Percentiles rank a stretch among this genome's conserved stretches.
Evolutionary conservation across 2,113 vertebrate species (phyloP).

Genomic region (Cricetomys ansorgei): DNA sequence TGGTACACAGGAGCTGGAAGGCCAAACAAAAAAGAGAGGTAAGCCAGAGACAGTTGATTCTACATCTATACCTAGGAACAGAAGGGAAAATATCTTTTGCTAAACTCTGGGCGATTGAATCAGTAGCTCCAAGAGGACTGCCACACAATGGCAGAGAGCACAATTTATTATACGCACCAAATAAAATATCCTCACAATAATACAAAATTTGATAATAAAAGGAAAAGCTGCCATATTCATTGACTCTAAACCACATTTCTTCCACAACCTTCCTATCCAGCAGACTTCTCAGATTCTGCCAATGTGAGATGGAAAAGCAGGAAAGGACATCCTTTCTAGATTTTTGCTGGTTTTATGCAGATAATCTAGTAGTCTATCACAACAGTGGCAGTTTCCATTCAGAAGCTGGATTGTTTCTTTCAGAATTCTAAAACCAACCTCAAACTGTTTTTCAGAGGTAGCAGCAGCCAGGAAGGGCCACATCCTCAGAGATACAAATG

Average conservation of each 20-base stretch:
- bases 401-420: background rate
- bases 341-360: background rate
- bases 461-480: background rate
- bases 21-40: background rate
- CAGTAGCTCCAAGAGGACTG: background rate
- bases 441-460: background rate
- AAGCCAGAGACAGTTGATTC: background rate
- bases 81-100: background rate
- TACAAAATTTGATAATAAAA: background rate
- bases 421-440: background rate
- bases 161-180: background rate
- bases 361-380: background rate
- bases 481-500: background rate
- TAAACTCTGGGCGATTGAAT: background rate
- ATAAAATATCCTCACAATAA: background rate
- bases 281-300: background rate
- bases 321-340: background rate
- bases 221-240: background rate
- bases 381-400: background rate
- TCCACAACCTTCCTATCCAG: background rate
- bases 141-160: background rate
- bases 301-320: background rate
- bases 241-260: background rate
- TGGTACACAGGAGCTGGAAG: background rate
- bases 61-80: background rate